Percentiles rank a stretch among this genome's conserved stretches.
Evolutionary conservation across 2,113 vertebrate genomes (phyloP).

Genomic region (Otocyon megalotis): DNA sequence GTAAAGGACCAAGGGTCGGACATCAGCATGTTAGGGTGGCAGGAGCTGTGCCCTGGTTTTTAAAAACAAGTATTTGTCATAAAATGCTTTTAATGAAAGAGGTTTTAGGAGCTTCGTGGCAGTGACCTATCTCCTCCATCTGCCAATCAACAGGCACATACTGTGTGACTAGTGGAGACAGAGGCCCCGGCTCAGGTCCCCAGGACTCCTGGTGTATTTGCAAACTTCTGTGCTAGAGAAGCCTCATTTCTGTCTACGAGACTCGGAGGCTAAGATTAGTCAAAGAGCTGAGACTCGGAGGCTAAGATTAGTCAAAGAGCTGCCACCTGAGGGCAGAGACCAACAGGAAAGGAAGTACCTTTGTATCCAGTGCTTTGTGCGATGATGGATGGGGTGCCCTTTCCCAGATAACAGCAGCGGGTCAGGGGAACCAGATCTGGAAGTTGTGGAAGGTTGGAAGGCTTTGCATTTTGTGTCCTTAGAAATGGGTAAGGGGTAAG

Average conservation of each 20-base stretch:
- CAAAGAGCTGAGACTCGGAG: not conserved
- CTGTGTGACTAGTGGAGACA: not conserved
- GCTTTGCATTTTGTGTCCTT: not conserved
- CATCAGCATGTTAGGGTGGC: not conserved
- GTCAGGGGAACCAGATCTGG: constrained; percentile 41
- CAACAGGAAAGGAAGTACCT: not conserved
- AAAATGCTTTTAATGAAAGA: constrained; percentile 2
- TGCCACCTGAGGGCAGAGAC: not conserved
- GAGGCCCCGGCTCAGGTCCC: not conserved
- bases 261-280: not conserved
- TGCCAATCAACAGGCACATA: not conserved
- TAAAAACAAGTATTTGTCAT: not conserved
- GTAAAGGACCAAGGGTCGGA: not conserved
- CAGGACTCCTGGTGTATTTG: not conserved
- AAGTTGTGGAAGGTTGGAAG: constrained; percentile 51
- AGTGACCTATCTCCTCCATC: not conserved
- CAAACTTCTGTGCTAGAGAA: constrained; percentile 12
- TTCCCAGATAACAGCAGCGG: constrained; percentile 51
- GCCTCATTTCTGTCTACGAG: not conserved
- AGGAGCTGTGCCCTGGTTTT: not conserved
- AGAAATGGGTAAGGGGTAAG: constrained; percentile 20
- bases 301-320: not conserved
- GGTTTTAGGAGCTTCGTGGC: not conserved
- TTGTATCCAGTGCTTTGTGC: not conserved
- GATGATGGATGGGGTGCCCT: not conserved